These are phyloP conservation scores for Andinoacara biseriatus DNA, from an alignment of 2,113 vertebrate species.

Conservation along the genomic window DNA sequence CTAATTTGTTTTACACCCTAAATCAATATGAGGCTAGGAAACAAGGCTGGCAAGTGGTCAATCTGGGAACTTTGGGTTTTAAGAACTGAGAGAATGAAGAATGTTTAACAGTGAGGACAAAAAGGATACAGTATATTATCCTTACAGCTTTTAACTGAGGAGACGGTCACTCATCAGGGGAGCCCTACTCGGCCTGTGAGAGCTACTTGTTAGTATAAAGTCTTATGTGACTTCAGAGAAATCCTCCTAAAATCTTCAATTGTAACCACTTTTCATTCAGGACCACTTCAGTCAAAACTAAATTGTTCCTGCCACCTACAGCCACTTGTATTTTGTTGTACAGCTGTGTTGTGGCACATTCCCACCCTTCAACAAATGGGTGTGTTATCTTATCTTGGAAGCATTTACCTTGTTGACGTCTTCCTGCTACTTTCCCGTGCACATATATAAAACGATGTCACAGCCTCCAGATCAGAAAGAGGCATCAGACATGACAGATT, in stretches of 20 bases:
- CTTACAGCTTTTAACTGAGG: not conserved
- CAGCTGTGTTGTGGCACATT: not conserved
- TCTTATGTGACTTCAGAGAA: not conserved
- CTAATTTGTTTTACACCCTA: constrained; percentile 36
- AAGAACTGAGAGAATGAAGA: not conserved
- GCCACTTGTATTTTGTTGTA: not conserved
- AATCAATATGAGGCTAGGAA: constrained; percentile 44
- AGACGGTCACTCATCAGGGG: not conserved
- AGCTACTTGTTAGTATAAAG: not conserved
- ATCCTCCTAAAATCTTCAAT: too few relatives aligned
- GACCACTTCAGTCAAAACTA: not conserved
- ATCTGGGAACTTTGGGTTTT: constrained; percentile 10
- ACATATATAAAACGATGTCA: not conserved
- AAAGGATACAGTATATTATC: not conserved
- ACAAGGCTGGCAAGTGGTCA: not conserved
- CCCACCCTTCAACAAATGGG: rapidly evolving
- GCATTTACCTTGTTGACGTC: not conserved
- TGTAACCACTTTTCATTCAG: not conserved
- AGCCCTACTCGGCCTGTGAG: not conserved
- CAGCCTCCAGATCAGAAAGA: not conserved
- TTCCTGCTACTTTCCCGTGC: not conserved
- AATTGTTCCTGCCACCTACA: not conserved
- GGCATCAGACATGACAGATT: rapidly evolving
- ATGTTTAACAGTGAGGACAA: not conserved
- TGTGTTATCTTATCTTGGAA: not conserved